Evolutionary conservation across 2,113 vertebrate genomes (phyloP), one percentile per base, ranked within the genome.

Genomic region (Misgurnus mizolepis): DNA sequence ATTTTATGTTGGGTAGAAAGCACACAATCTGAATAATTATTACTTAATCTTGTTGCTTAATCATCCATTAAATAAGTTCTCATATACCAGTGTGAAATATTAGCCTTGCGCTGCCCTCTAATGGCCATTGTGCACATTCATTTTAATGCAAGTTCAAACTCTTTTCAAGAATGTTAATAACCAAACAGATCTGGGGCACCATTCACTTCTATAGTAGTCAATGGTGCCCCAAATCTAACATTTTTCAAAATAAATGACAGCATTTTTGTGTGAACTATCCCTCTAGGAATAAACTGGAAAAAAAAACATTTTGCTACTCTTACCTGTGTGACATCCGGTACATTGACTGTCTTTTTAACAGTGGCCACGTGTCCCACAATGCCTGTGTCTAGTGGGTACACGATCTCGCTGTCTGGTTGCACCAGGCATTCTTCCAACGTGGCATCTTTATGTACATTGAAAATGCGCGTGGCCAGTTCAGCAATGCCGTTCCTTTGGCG

Each of bases 351-450:
- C 91, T 94, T 96, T 87, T 96, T 97, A 65, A 88, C 89, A 27
- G 94, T 91, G 15, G 95, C 95, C 34, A 95, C 94, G 0, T 94
- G 89, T 27, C 95, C 95, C 86, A 97, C 90, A 4, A 97, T 90
- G 66, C 95, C 95, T 76, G 93, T 91, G 62, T 96, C 95, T 90
- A 97, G 78, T 5, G 95, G 95, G 78, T 95, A 97, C 22, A 96
- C 95, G 0, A 97, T 96, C 90, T 97, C 95, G 0, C 92, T 93
- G 74, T 96, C 95, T 0, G 95, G 94, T 3, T 14, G 64, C 84
- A 97, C 95, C 87, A 97, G 89, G 75, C 95, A 96, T 0, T 96
- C 94, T 0, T 97, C 95, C 0, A 94, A 83, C 9, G 14, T 5
- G 0, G 94, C 86, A 34, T 95, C 92, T 80, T 94, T 95, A 70